phyloP scores from a whole-genome alignment of 2,797 vertebrate genomes.

The Crocodylus rhombifer region DNA sequence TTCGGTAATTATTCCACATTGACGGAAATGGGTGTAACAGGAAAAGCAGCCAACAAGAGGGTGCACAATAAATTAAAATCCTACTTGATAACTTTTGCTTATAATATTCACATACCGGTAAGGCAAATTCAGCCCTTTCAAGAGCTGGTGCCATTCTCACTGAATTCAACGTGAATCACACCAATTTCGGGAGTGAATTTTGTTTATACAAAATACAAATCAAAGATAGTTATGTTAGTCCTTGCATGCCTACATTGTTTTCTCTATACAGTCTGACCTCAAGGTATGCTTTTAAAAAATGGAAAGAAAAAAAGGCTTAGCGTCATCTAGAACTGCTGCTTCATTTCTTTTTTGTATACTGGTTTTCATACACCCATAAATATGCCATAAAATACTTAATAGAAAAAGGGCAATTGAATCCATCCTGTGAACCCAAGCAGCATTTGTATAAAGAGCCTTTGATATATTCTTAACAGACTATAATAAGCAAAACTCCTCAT shows the following conservation, averaged over 20 bases:
- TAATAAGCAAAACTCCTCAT: background rate
- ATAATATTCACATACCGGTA: background rate
- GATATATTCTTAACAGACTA: background rate
- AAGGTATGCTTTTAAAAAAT: background rate
- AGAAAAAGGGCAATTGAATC: background rate
- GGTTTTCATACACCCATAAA: background rate
- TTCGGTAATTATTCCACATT: constrained; percentile 60
- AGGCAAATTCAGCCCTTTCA: background rate
- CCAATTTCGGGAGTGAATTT: constrained; percentile 8
- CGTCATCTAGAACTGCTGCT: background rate
- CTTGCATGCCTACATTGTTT: background rate
- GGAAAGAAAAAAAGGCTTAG: background rate
- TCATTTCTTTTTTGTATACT: background rate
- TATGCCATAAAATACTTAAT: background rate
- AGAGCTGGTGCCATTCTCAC: background rate
- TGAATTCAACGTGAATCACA: constrained; percentile 28
- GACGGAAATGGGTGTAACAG: constrained; percentile 69
- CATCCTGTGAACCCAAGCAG: background rate
- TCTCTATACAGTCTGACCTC: background rate
- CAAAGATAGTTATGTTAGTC: background rate
- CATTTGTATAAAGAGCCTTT: background rate
- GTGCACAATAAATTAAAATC: constrained; percentile 25
- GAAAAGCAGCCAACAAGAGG: constrained; percentile 67
- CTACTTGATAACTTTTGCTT: constrained; percentile 31
- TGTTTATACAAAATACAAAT: constrained; percentile 22